These are phyloP conservation scores for Halcyon malimbica DNA, from an alignment of 2,113 vertebrate genomes.

Conservation along the genomic window DNA sequence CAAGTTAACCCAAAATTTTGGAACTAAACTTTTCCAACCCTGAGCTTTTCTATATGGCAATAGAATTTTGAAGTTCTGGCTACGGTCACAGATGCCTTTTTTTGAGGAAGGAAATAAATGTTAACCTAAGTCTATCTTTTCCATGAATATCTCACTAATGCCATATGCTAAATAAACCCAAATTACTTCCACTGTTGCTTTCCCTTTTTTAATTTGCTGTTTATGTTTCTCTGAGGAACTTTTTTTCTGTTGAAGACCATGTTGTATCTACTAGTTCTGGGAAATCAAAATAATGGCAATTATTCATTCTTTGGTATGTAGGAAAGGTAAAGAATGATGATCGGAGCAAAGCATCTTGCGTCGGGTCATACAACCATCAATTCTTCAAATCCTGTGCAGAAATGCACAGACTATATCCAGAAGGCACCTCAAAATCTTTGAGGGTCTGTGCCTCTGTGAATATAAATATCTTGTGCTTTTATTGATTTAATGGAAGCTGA, in stretches of 20 bases:
- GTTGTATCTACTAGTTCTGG: not conserved
- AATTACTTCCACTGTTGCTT: constrained; percentile 10
- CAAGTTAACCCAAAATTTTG: not conserved
- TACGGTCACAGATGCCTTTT: not conserved
- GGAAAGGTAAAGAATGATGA: not conserved
- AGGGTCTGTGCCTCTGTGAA: not conserved
- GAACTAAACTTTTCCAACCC: not conserved
- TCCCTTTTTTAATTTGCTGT: constrained; percentile 4
- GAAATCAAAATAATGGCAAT: not conserved
- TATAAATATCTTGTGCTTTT: not conserved
- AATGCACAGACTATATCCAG: not conserved
- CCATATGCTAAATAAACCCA: not conserved
- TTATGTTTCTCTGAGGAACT: not conserved
- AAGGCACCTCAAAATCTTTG: not conserved
- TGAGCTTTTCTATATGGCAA: not conserved
- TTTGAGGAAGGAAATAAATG: not conserved
- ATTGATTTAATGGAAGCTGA: not conserved
- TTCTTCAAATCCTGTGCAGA: not conserved
- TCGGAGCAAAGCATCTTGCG: not conserved
- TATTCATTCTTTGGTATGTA: not conserved
- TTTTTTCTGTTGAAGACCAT: not conserved
- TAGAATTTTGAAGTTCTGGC: not conserved
- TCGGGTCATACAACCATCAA: not conserved
- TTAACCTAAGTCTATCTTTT: not conserved
- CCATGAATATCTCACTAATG: not conserved